Percentiles rank a stretch among this genome's conserved stretches.
Conservation (phyloP, 1,140 invertebrate species). For the Drosophila baimaii region DNA sequence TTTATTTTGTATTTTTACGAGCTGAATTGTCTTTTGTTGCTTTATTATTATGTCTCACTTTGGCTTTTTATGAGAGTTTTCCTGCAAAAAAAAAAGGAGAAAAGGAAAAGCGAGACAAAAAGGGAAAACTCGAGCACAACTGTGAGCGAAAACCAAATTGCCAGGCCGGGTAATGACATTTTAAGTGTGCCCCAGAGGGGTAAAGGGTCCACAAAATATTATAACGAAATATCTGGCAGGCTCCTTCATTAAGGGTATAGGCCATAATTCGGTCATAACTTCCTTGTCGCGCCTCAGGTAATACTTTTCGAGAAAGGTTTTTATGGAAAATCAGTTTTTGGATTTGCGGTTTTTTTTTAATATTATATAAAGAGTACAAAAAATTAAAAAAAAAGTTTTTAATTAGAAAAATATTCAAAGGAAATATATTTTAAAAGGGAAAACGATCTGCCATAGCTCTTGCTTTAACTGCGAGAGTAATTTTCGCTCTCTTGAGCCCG, state of each 20-base stretch:
- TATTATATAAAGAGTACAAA: too few species aligned
- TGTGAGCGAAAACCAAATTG: constrained; percentile 35
- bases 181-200: constrained; percentile 37
- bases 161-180: constrained; percentile 50
- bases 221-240: constrained; percentile 8
- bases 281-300: constrained; percentile 10
- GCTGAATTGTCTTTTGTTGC: constrained; percentile 78
- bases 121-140: constrained; percentile 26
- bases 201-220: constrained; percentile 11
- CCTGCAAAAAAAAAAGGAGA: not conserved
- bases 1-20: constrained; percentile 81
- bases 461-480: too few species aligned
- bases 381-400: too few species aligned
- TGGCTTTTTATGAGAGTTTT: constrained; percentile 64
- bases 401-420: too few species aligned
- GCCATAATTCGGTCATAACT: constrained; percentile 22
- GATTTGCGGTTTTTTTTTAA: too few species aligned
- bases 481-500: too few species aligned
- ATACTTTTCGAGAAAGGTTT: not conserved
- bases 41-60: constrained; percentile 82
- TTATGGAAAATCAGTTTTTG: not conserved
- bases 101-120: constrained; percentile 1
- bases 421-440: too few species aligned
- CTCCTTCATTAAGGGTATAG: constrained; percentile 1
- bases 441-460: too few species aligned